phyloP scores from a whole-genome alignment of 2,888 invertebrate genomes.

The Ellobium chinense region DNA sequence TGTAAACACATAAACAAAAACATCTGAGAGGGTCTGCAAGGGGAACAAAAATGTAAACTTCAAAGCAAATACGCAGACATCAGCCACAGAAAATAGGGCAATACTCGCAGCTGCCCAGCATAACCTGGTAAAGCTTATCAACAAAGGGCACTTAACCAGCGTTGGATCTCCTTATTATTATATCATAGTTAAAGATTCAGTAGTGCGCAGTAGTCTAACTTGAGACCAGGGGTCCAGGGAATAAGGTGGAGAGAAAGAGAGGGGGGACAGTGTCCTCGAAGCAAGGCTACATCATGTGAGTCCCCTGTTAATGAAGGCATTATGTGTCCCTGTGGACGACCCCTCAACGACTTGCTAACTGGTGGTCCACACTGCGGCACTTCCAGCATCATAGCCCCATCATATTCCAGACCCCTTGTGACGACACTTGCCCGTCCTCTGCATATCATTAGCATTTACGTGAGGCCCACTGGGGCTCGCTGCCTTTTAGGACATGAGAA shows the following conservation, averaged over 20 bases:
- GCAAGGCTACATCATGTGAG: too few relatives aligned
- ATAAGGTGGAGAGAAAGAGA: background rate
- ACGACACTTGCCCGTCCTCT: slow-evolving; percentile 22
- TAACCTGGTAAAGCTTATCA: too few relatives aligned
- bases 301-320: slow-evolving; percentile 16
- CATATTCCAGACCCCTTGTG: slow-evolving; percentile 25
- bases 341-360: slow-evolving; percentile 20
- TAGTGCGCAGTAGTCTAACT: too few relatives aligned
- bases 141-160: too few relatives aligned
- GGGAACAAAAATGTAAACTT: slow-evolving; percentile 8
- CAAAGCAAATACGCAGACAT: background rate
- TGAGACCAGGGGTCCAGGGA: too few relatives aligned
- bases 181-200: too few relatives aligned
- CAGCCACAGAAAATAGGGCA: background rate
- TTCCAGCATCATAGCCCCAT: slow-evolving; percentile 13
- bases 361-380: slow-evolving; percentile 7
- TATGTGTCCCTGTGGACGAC: background rate
- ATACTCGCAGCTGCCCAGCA: too few relatives aligned
- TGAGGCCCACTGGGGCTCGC: background rate
- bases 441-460: slow-evolving; percentile 49
- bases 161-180: too few relatives aligned
- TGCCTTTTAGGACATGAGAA: slow-evolving; percentile 39
- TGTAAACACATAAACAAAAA: background rate
- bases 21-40: slow-evolving; percentile 12
- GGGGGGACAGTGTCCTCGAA: background rate